Evolutionary conservation across 2,113 vertebrate genomes (phyloP).

Genomic region (Labeo rohita): DNA sequence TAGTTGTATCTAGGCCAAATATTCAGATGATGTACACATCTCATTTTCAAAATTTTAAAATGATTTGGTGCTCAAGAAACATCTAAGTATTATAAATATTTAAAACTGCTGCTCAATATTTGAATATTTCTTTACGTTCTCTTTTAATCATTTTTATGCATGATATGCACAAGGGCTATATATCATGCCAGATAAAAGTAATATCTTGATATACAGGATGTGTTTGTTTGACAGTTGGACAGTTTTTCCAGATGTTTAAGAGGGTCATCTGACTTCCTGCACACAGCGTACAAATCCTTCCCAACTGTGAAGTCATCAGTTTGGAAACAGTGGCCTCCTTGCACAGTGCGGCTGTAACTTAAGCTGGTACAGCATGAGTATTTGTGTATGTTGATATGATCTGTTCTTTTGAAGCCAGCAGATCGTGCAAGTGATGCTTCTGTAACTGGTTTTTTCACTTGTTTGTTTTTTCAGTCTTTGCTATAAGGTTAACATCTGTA

Average conservation of each 20-base stretch:
- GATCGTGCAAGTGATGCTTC: not conserved
- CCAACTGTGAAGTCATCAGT: conserved; percentile 13
- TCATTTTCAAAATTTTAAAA: too few relatives aligned
- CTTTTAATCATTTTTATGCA: not conserved
- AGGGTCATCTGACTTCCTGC: conserved; percentile 21
- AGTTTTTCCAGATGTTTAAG: conserved; percentile 28
- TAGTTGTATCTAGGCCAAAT: too few relatives aligned
- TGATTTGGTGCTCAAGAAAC: too few relatives aligned
- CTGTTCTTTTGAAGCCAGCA: not conserved
- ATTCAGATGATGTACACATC: too few relatives aligned
- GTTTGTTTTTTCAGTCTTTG: not conserved
- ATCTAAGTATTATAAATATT: too few relatives aligned
- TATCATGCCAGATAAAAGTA: not conserved
- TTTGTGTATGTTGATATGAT: not conserved
- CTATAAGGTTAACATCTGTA: not conserved
- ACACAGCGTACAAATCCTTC: not conserved
- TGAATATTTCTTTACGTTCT: not conserved
- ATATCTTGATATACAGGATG: not conserved
- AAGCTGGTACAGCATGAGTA: not conserved
- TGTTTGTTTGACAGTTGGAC: not conserved
- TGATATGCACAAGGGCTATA: not conserved
- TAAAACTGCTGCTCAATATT: too few relatives aligned
- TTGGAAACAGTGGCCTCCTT: not conserved
- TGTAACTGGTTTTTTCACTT: not conserved
- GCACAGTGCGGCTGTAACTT: not conserved